Evolutionary conservation across 2,113 vertebrate genomes (phyloP).

Genomic region (Semicossyphus pulcher): DNA sequence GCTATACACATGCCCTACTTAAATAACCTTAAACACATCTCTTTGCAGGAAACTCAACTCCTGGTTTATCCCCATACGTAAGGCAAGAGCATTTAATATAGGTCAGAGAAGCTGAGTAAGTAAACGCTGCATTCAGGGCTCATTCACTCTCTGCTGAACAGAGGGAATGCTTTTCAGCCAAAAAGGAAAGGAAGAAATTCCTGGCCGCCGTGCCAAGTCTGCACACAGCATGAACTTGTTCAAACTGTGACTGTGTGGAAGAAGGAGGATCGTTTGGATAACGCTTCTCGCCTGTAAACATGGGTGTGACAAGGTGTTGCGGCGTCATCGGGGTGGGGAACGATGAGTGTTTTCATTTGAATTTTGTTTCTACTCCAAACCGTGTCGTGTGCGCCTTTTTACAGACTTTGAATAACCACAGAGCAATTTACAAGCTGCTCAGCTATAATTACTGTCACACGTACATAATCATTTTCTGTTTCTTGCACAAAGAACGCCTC

Average conservation of each 20-base stretch:
- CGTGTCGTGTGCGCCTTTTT: background rate
- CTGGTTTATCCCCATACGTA: background rate
- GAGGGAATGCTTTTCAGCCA: constrained; percentile 41
- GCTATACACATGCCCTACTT: background rate
- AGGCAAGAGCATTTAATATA: constrained; percentile 8
- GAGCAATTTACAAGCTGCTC: background rate
- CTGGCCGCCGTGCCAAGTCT: constrained; percentile 48
- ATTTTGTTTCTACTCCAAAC: constrained; percentile 6
- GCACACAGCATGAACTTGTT: constrained; percentile 49
- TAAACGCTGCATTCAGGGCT: constrained; percentile 30
- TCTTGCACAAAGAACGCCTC: constrained; percentile 97
- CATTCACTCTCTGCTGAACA: constrained; percentile 28
- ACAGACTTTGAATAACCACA: background rate
- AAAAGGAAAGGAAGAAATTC: constrained; percentile 41
- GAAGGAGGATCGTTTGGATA: constrained; percentile 12
- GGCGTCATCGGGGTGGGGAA: background rate
- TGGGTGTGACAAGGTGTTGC: constrained; percentile 26
- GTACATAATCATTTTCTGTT: constrained; percentile 89
- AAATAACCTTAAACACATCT: background rate
- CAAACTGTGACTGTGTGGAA: constrained; percentile 9
- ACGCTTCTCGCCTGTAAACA: constrained; percentile 31
- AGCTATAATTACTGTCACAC: background rate
- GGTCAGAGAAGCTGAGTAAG: constrained; percentile 14
- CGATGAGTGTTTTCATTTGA: constrained; percentile 26
- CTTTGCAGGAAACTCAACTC: background rate